A percentile compares a stretch with the other conserved stretches of the same genome.
These are phyloP conservation scores for Scrobipalpa costella DNA, from an alignment of 2,888 invertebrate species.

Conservation along the genomic window DNA sequence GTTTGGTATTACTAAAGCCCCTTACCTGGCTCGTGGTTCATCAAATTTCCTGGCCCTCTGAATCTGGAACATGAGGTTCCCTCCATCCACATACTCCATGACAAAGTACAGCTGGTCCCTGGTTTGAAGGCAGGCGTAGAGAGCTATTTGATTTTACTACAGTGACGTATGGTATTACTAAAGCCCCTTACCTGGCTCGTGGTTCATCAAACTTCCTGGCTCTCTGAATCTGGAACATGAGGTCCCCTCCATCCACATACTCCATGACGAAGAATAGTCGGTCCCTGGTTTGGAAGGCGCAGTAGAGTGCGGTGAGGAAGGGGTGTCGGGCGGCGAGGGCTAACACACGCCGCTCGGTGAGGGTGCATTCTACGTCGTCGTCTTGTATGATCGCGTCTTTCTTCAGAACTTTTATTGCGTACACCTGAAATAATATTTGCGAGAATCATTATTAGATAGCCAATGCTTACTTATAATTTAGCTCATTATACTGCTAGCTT, in stretches of 20 bases:
- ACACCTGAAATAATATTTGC: conserved; percentile 83
- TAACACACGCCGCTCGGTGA: conserved; percentile 98
- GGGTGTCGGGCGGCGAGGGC: conserved; percentile 98
- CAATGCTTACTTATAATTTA: too few relatives aligned
- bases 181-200: conserved; percentile 89
- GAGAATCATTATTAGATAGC: too few relatives aligned
- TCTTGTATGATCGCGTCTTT: conserved; percentile 99
- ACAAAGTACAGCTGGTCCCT: conserved; percentile 98
- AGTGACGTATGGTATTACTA: too few relatives aligned
- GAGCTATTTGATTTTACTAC: too few relatives aligned
- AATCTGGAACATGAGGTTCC: conserved; percentile 99
- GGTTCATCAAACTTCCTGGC: conserved; percentile 99
- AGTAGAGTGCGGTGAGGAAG: conserved; percentile 97
- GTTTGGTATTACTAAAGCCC: too few relatives aligned
- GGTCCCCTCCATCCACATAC: conserved; percentile 98
- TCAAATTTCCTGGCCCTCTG: conserved; percentile 99
- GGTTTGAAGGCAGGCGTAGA: conserved; percentile 70
- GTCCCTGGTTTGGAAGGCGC: conserved; percentile 98
- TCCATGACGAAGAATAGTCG: conserved; percentile 99
- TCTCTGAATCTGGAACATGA: conserved; percentile 99
- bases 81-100: conserved; percentile 99
- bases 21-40: conserved; percentile 93
- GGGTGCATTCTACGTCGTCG: conserved; percentile 99
- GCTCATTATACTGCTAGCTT: too few relatives aligned
- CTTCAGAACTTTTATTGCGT: conserved; percentile 94